Evolutionary conservation across 2,888 invertebrate genomes (phyloP).

Genomic region (Polia nebulosa): DNA sequence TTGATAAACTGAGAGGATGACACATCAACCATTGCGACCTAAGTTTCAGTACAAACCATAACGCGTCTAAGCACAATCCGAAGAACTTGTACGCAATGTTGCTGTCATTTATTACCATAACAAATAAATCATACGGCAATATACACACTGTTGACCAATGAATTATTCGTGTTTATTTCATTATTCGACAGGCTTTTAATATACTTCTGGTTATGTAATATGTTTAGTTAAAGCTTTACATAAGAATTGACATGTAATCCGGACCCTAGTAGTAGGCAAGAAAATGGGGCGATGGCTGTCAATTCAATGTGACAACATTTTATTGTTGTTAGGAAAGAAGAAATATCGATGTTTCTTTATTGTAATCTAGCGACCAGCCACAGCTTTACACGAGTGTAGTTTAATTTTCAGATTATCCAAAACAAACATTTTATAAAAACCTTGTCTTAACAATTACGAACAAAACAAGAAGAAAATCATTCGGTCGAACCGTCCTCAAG

Average conservation of each 20-base stretch:
- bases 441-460: too few relatives aligned
- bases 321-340: neutral
- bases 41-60: conserved; percentile 2
- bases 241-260: conserved; percentile 38
- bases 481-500: too few relatives aligned
- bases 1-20: neutral
- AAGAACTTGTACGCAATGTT: conserved; percentile 22
- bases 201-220: conserved; percentile 38
- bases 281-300: neutral
- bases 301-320: conserved; percentile 22
- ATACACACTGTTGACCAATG: conserved; percentile 39
- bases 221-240: conserved; percentile 35
- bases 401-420: too few relatives aligned
- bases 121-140: conserved; percentile 49
- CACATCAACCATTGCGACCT: conserved; percentile 1
- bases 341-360: neutral
- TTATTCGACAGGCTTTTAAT: conserved; percentile 51
- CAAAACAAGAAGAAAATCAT: too few relatives aligned
- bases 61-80: conserved; percentile 17
- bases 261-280: conserved; percentile 5
- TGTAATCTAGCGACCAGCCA: too few relatives aligned
- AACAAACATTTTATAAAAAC: too few relatives aligned
- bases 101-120: conserved; percentile 39
- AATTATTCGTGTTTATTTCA: conserved; percentile 52
- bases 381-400: too few relatives aligned